These are phyloP conservation scores for Oncorhynchus mykiss DNA, from an alignment of 2,113 vertebrate species.

Conservation along the genomic window DNA sequence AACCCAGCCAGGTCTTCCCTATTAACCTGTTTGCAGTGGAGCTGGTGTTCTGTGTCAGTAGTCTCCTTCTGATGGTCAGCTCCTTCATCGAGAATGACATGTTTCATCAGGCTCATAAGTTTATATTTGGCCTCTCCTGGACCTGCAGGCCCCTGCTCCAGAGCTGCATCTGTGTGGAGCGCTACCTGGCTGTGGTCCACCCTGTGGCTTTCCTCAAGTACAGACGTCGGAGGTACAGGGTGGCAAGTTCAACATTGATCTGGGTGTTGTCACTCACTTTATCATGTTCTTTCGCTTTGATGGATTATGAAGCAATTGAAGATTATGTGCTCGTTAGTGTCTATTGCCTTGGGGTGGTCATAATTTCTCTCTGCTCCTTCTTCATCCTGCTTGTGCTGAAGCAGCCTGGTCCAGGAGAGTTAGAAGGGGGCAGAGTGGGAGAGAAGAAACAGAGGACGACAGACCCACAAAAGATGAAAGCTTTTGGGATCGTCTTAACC, in stretches of 20 bases:
- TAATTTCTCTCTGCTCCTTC: too few relatives aligned
- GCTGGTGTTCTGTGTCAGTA: background rate
- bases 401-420: too few relatives aligned
- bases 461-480: too few relatives aligned
- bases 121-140: background rate
- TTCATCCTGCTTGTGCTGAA: too few relatives aligned
- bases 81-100: background rate
- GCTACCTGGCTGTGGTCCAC: slow-evolving; percentile 21
- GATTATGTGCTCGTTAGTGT: too few relatives aligned
- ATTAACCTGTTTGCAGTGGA: background rate
- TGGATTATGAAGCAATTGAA: too few relatives aligned
- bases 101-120: too few relatives aligned
- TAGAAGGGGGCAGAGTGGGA: too few relatives aligned
- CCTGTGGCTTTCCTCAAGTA: slow-evolving; percentile 18
- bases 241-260: background rate
- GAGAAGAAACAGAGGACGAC: too few relatives aligned
- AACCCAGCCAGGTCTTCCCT: background rate
- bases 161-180: slow-evolving; percentile 18
- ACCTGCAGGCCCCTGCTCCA: slow-evolving; percentile 1
- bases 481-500: too few relatives aligned
- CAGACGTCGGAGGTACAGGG: slow-evolving; percentile 7
- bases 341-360: too few relatives aligned
- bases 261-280: background rate
- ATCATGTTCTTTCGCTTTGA: too few relatives aligned
- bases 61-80: background rate